Evolutionary conservation across 2,888 invertebrate genomes (phyloP).

Genomic region (Nebria salina): DNA sequence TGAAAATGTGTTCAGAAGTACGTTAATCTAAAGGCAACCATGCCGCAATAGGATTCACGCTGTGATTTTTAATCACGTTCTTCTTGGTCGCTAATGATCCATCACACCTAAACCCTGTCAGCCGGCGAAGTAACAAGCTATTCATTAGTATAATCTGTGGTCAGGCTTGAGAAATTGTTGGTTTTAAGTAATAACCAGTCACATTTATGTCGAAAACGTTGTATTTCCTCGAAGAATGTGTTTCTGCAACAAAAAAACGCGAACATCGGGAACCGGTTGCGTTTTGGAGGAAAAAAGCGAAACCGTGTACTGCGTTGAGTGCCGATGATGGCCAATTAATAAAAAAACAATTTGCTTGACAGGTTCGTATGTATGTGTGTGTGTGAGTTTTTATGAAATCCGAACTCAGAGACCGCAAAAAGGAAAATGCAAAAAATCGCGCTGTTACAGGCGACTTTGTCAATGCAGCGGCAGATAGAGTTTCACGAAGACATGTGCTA

Average conservation of each 20-base stretch:
- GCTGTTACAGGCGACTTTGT: neutral
- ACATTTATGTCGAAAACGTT: neutral
- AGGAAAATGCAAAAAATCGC: no score
- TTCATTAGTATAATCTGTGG: neutral
- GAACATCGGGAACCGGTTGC: slow-evolving; percentile 16
- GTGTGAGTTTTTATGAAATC: slow-evolving; percentile 12
- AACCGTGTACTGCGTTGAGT: slow-evolving; percentile 21
- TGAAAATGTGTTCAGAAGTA: no score
- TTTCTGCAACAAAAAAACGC: neutral
- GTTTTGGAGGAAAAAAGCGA: slow-evolving; percentile 27
- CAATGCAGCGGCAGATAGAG: neutral
- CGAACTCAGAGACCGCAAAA: neutral
- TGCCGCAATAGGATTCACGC: no score
- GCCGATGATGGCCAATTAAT: slow-evolving; percentile 38
- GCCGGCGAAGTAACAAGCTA: neutral
- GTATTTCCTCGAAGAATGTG: neutral
- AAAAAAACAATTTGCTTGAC: slow-evolving; percentile 45
- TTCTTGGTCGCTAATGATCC: no score
- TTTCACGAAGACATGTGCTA: neutral
- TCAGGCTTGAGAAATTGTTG: neutral
- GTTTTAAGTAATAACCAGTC: neutral
- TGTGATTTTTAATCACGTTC: no score
- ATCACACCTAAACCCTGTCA: neutral
- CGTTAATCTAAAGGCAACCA: no score
- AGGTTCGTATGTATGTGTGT: slow-evolving; percentile 24